phyloP scores from a whole-genome alignment of 2,113 vertebrate genomes.

The Brachirus orientalis region DNA sequence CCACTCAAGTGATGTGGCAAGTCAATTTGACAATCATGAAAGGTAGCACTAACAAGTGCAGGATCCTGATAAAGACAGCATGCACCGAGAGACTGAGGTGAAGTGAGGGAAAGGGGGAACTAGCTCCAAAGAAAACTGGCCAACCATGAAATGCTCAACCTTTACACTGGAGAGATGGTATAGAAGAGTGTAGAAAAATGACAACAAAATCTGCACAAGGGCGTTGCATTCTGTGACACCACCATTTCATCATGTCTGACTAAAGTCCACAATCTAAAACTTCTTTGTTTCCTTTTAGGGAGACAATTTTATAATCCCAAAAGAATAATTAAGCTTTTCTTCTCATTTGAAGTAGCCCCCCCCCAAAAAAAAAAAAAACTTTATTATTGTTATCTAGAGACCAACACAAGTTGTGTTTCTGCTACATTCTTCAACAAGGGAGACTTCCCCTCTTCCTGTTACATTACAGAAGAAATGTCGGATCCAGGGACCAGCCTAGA shows the following conservation, averaged over 20 bases:
- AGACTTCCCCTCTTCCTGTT: conserved; percentile 49
- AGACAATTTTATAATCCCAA: conserved; percentile 19
- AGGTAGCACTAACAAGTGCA: conserved; percentile 71
- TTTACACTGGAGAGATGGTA: conserved; percentile 56
- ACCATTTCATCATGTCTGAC: conserved; percentile 58
- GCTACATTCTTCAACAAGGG: conserved; percentile 2
- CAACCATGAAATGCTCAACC: conserved; percentile 69
- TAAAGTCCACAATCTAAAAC: conserved; percentile 33
- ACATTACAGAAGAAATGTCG: conserved; percentile 52
- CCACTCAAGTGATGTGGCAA: conserved; percentile 71
- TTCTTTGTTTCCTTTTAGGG: conserved; percentile 40
- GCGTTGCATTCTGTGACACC: conserved; percentile 20
- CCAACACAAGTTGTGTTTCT: conserved; percentile 5
- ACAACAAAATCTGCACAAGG: conserved; percentile 33
- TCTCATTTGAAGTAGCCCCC: conserved; percentile 42
- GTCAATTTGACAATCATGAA: conserved; percentile 81
- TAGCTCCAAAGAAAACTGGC: conserved; percentile 68
- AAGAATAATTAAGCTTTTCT: conserved; percentile 47
- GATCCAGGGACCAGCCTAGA: conserved; percentile 48
- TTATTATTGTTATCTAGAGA: conserved; percentile 40
- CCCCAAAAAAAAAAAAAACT: no score
- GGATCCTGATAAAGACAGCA: conserved; percentile 71
- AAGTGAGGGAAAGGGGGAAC: conserved; percentile 63
- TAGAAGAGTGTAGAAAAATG: conserved; percentile 42
- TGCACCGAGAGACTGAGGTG: conserved; percentile 55